Percentiles rank a stretch among this genome's conserved stretches.
phyloP scores from a whole-genome alignment of 2,113 vertebrate genomes.

The Regulus satrapa region DNA sequence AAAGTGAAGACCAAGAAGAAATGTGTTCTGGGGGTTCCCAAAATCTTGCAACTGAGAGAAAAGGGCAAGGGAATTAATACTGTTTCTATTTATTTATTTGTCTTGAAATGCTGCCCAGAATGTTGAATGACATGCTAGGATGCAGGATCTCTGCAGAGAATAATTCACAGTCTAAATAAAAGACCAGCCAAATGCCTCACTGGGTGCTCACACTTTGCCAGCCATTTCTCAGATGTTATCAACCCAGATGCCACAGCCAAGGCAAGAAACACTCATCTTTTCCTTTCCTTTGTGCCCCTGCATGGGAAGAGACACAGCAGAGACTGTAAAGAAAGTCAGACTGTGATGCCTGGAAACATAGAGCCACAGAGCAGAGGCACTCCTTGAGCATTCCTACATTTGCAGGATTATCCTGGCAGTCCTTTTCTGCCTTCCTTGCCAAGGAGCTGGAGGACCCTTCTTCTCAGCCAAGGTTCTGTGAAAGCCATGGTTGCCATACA shows the following conservation, averaged over 20 bases:
- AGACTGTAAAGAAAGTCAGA: neutral
- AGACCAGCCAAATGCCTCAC: neutral
- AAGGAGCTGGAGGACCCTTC: neutral
- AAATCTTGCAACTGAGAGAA: neutral
- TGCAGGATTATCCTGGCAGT: neutral
- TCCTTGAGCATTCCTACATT: neutral
- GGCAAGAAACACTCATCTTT: neutral
- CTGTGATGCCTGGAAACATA: neutral
- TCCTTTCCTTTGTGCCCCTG: neutral
- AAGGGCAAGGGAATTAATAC: neutral
- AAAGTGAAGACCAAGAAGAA: neutral
- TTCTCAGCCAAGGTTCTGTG: neutral
- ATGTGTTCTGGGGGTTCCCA: neutral
- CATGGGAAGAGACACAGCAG: neutral
- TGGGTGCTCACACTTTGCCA: neutral
- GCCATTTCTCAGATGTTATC: neutral
- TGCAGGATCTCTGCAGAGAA: neutral
- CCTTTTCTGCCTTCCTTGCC: neutral
- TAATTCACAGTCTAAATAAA: neutral
- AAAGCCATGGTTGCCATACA: accelerated
- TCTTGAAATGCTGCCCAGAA: neutral
- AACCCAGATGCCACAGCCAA: neutral
- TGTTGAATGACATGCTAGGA: neutral
- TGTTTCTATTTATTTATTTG: constrained; percentile 11
- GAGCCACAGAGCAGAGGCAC: neutral